Evolutionary conservation across 2,888 invertebrate genomes (phyloP), one percentile per base, ranked within the genome.

Genomic region (Xanthia icteritia): DNA sequence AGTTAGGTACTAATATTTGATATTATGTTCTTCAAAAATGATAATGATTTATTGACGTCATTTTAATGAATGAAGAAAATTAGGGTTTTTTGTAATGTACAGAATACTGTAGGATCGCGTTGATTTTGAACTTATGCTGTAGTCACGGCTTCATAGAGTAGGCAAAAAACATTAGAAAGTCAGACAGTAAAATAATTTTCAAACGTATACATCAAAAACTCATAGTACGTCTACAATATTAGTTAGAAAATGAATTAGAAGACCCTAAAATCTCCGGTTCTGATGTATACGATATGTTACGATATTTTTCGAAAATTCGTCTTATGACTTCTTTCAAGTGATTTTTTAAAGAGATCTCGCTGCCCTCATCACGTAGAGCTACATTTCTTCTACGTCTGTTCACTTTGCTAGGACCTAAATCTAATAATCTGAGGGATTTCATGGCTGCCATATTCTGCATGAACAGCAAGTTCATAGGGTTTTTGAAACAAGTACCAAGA

Each of bases 401-500:
- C 17, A 17, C 11, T 0, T 74, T 31, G 31, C 31, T 11, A 60
- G 13, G 20, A 48, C 17, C 20, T 17, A 27, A 9, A 27, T 75
- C 75, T 4, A 95, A 79, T 3, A 95, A 86, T 3, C 88, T 87
- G 4, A 96, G 73, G 0, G 93, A 92, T 78, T 94, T 95, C 84
- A 95, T 77, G 0, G 92, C 93, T 2, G 95, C 95, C 5, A 94
- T 81, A 76, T 94, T 92, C 31, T 92, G 88, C 93, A 94, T 93
- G 73, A 95, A 95, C 63, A 91, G 79, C 4, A 95, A 81, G 0
- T 84, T 89, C 2, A 91, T 86, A 1, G 92, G 89, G 58, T 94
- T 94, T 11, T 86, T 81, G 81, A 90, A 94, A 80, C 96, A 96
- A 81, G 88, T 92, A n/a, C 84, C 84, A 39, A 95, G 66, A 9